Base-by-base conservation (phyloP, 1,140 invertebrate genomes). In the Zaprionus gabonicus region DNA sequence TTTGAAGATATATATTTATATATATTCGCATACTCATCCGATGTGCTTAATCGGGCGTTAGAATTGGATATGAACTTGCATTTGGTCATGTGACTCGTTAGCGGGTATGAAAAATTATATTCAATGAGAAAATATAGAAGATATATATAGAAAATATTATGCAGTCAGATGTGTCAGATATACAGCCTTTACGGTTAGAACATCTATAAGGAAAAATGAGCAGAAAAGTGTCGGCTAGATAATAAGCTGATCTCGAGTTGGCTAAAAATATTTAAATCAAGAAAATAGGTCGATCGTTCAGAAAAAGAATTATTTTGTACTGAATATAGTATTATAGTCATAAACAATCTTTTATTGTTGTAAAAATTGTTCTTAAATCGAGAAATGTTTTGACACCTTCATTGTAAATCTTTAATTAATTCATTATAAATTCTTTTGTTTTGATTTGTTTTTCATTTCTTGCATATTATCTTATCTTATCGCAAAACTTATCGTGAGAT, bases 51-150 rank as follows among this genome's bases (percentile, higher is more conserved):
- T 57, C 17, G 38, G 53, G 72, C 67, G 67, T 64, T 59, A 75
- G 20, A 70, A 75, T 49, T 71, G 73, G 59, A 71, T 76, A 71
- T 53, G 38, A 38, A 53, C 41, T 44, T 25, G 44, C 6, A 51
- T 36, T 25, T 62, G 36, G 58, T 20, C 38, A 57, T 62, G 67
- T 36, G 51, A 63, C 28, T 70, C 59, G 41, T 51, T 57, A 62
- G 58, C 59, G 23, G 41, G 28, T 34, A 28, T 13, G 20, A 55
- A 36, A 56, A 31, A 17, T 17, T 23, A 34, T 51, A 31, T 57
- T 17, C 5, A 49, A 13, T 7, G 7, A 27, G 15, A 27, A 25
- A 56, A 10, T 34, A 34, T 9, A 3, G 7, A 2, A 7, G 2
- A 34, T 34, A 3, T 44, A 60, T 10, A 31, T 41, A 60, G 13